A percentile compares a stretch with the other conserved stretches of the same genome.
Evolutionary conservation across 2,113 vertebrate species (phyloP).

Genomic region (Nibea coibor): DNA sequence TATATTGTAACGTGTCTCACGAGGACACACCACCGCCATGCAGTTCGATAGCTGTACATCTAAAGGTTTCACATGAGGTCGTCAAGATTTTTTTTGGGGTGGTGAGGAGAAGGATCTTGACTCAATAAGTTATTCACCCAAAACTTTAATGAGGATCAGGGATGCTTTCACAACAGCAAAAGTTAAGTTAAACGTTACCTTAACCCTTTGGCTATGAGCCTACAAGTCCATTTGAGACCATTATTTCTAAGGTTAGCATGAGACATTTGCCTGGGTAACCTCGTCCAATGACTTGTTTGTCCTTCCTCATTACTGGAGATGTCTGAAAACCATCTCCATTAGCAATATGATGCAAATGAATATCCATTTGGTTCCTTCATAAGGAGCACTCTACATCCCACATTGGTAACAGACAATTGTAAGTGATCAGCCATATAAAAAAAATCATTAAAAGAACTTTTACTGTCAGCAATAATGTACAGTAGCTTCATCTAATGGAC

Average conservation of each 20-base stretch:
- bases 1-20: slow-evolving; percentile 48
- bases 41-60: slow-evolving; percentile 47
- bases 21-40: slow-evolving; percentile 41
- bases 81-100: slow-evolving; percentile 19
- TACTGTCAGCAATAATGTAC: slow-evolving; percentile 82
- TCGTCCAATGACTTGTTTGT: slow-evolving; percentile 38
- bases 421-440: slow-evolving; percentile 65
- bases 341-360: slow-evolving; percentile 74
- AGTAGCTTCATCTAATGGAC: slow-evolving; percentile 56
- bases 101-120: slow-evolving; percentile 22
- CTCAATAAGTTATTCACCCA: slow-evolving; percentile 42
- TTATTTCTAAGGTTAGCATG: slow-evolving; percentile 33
- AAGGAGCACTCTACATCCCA: slow-evolving; percentile 46
- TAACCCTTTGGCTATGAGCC: slow-evolving; percentile 32
- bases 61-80: slow-evolving; percentile 38
- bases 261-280: slow-evolving; percentile 45
- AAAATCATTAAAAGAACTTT: slow-evolving; percentile 44
- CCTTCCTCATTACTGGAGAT: slow-evolving; percentile 55
- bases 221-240: slow-evolving; percentile 35
- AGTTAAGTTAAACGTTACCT: slow-evolving; percentile 32
- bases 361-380: slow-evolving; percentile 56
- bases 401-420: slow-evolving; percentile 52
- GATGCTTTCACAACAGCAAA: slow-evolving; percentile 49
- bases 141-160: slow-evolving; percentile 65
- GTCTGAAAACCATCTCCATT: slow-evolving; percentile 51